A percentile compares a stretch with the other conserved stretches of the same genome.
Evolutionary conservation across 2,888 invertebrate genomes (phyloP).

Genomic region (Nasonovia ribisnigri): DNA sequence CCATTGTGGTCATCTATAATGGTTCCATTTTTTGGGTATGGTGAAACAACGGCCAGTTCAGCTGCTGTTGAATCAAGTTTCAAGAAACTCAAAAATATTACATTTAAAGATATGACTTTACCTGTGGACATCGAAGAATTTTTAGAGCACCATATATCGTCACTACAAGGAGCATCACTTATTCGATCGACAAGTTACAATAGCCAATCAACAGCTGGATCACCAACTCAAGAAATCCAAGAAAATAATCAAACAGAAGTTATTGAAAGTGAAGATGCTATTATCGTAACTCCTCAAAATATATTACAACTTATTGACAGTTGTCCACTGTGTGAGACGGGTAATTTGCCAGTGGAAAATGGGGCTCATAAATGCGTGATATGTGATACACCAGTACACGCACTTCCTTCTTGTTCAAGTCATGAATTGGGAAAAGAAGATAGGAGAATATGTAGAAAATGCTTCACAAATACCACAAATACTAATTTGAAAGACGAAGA

Average conservation of each 20-base stretch:
- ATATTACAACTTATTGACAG: not conserved
- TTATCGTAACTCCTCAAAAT: not conserved
- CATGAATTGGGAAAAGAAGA: not conserved
- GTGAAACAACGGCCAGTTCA: slow-evolving; percentile 3
- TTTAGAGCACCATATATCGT: not conserved
- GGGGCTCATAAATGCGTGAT: too few species aligned
- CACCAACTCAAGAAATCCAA: not conserved
- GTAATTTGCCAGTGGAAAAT: too few species aligned
- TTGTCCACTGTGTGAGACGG: not conserved
- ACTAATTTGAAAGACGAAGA: not conserved
- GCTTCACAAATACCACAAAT: not conserved
- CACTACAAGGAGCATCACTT: not conserved
- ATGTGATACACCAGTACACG: not conserved
- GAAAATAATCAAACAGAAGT: not conserved
- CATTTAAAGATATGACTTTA: not conserved
- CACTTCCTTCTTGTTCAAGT: not conserved
- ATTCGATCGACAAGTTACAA: not conserved
- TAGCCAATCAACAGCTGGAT: not conserved
- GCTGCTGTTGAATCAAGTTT: slow-evolving; percentile 10
- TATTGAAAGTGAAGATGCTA: not conserved
- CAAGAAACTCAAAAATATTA: not conserved
- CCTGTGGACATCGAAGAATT: not conserved
- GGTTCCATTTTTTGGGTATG: not conserved
- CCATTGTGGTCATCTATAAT: not conserved
- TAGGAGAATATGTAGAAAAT: not conserved